Evolutionary conservation across 2,888 invertebrate genomes (phyloP).

Genomic region (Tetragonisca angustula): DNA sequence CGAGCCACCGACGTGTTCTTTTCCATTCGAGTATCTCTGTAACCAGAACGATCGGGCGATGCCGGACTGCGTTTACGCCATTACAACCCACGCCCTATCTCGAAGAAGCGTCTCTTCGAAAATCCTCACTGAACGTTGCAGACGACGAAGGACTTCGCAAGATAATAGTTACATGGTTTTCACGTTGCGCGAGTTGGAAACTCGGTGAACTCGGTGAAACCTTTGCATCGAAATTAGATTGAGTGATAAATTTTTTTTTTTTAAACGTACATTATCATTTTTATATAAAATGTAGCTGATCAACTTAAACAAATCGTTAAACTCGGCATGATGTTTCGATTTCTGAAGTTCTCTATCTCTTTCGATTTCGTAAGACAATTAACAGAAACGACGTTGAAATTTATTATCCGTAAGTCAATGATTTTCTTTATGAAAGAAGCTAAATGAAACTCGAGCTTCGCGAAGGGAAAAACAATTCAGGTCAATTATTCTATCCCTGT

Average conservation of each 20-base stretch:
- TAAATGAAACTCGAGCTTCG: neutral
- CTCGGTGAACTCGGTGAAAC: too few relatives aligned
- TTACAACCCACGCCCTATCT: constrained; percentile 3
- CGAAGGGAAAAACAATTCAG: neutral
- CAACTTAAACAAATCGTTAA: too few relatives aligned
- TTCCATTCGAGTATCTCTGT: constrained; percentile 30
- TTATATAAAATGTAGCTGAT: neutral
- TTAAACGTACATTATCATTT: neutral
- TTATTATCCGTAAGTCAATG: too few relatives aligned
- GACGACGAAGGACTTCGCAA: neutral
- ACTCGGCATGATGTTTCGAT: too few relatives aligned
- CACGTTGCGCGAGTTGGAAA: neutral
- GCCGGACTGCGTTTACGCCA: constrained; percentile 31
- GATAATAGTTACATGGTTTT: neutral
- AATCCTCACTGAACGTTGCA: constrained; percentile 23
- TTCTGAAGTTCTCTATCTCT: too few relatives aligned
- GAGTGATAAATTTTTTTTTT: neutral
- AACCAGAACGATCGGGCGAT: constrained; percentile 20
- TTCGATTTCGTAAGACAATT: too few relatives aligned
- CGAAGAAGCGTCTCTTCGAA: constrained; percentile 4
- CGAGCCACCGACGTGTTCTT: neutral
- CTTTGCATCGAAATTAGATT: neutral
- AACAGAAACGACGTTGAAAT: too few relatives aligned
- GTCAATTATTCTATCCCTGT: neutral
- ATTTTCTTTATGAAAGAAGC: neutral